These are phyloP conservation scores for Netelia inedita DNA, from an alignment of 2,888 invertebrate genomes.

Conservation along the genomic window DNA sequence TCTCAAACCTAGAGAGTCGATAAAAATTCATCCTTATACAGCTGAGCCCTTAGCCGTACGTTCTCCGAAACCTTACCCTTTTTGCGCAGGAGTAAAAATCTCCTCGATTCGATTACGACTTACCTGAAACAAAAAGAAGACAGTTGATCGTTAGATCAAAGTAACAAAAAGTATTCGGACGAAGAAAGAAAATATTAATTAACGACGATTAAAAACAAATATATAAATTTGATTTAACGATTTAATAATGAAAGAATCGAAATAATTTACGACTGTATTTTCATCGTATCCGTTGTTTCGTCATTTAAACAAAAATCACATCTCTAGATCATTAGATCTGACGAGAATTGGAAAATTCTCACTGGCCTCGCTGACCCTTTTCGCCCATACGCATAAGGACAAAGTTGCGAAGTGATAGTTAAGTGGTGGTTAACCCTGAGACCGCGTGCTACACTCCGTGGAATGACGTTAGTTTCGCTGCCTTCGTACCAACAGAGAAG, in stretches of 20 bases:
- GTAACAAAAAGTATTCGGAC: background rate
- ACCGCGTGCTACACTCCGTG: slow-evolving; percentile 67
- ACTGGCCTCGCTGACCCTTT: slow-evolving; percentile 23
- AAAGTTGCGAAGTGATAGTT: slow-evolving; percentile 56
- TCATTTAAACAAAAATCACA: background rate
- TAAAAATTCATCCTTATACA: slow-evolving; percentile 66
- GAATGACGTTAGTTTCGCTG: slow-evolving; percentile 74
- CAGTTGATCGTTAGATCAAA: slow-evolving; percentile 55
- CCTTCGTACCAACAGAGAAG: slow-evolving; percentile 63
- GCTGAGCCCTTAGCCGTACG: slow-evolving; percentile 31
- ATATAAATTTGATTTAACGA: background rate
- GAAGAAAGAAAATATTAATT: background rate
- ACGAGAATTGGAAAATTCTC: slow-evolving; percentile 30
- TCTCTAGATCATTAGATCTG: background rate
- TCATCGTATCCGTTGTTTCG: background rate
- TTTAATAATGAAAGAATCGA: background rate
- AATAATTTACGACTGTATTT: too few species aligned
- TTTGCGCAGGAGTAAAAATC: slow-evolving; percentile 14
- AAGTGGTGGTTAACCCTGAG: slow-evolving; percentile 71
- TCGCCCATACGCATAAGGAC: background rate
- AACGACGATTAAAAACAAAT: background rate
- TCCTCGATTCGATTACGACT: slow-evolving; percentile 67
- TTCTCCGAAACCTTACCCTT: slow-evolving; percentile 34
- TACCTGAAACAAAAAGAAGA: slow-evolving; percentile 78
- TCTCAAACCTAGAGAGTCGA: slow-evolving; percentile 62